These are phyloP conservation scores for Platyscapa corneri DNA, from an alignment of 1,140 invertebrate genomes.

Conservation along the genomic window DNA sequence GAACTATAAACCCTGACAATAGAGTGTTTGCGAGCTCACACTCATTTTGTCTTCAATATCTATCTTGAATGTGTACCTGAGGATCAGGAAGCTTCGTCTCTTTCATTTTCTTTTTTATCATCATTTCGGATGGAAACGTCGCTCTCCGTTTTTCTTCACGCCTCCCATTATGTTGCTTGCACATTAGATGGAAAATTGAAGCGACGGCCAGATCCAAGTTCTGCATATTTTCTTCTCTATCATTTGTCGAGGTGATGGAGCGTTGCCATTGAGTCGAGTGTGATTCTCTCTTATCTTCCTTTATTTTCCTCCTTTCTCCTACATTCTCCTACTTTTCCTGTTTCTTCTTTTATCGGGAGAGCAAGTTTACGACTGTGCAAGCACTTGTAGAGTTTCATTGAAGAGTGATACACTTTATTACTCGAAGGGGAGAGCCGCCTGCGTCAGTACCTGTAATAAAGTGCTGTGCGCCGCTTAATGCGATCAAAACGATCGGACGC, in stretches of 20 bases:
- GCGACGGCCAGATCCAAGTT: background rate
- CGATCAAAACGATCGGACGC: conserved; percentile 10
- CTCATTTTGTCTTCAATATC: conserved; percentile 12
- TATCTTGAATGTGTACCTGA: background rate
- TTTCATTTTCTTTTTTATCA: background rate
- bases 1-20: background rate
- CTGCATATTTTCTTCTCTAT: background rate
- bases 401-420: conserved; percentile 30
- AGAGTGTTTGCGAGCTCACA: conserved; percentile 22
- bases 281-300: background rate
- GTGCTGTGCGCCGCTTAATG: background rate
- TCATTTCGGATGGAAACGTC: no score
- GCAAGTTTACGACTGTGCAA: conserved; percentile 25
- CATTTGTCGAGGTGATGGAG: background rate
- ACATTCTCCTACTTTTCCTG: background rate
- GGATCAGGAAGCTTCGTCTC: conserved; percentile 3
- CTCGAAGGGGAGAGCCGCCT: background rate
- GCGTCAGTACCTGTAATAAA: conserved; percentile 16
- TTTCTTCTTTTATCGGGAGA: background rate
- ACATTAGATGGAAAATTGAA: conserved; percentile 7
- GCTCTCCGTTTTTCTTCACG: background rate
- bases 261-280: background rate
- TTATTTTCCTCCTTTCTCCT: background rate
- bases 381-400: conserved; percentile 45
- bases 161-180: background rate